phyloP scores from a whole-genome alignment of 2,797 vertebrate genomes.

The Syndactyla subalaris region DNA sequence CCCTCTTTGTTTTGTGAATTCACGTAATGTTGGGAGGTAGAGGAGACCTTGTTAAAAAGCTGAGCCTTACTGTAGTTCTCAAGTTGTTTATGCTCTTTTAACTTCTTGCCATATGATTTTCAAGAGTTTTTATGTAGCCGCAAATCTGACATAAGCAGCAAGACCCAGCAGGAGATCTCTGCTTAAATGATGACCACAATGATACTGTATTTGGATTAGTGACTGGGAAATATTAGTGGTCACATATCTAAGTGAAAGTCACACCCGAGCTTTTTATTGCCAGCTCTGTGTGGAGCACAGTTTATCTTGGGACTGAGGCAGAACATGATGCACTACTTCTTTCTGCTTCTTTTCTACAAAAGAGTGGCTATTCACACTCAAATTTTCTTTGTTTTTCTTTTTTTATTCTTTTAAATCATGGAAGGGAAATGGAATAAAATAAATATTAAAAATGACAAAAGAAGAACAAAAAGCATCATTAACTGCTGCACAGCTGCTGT shows the following conservation, averaged over 20 bases:
- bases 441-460: conserved; percentile 55
- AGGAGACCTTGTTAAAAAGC: background rate
- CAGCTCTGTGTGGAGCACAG: background rate
- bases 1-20: background rate
- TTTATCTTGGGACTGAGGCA: background rate
- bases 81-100: background rate
- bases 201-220: background rate
- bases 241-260: background rate
- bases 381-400: background rate
- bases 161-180: background rate
- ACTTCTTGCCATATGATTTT: background rate
- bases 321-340: background rate
- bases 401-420: background rate
- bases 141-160: background rate
- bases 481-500: conserved; percentile 47
- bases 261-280: background rate
- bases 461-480: conserved; percentile 43
- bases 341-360: background rate
- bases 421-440: conserved; percentile 12
- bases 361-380: background rate
- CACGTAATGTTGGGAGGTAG: background rate
- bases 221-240: background rate
- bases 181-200: background rate
- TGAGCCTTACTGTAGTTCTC: background rate
- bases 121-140: background rate